Evolutionary conservation across 2,113 vertebrate genomes (phyloP).

Genomic region (Neolamprologus hecqui): DNA sequence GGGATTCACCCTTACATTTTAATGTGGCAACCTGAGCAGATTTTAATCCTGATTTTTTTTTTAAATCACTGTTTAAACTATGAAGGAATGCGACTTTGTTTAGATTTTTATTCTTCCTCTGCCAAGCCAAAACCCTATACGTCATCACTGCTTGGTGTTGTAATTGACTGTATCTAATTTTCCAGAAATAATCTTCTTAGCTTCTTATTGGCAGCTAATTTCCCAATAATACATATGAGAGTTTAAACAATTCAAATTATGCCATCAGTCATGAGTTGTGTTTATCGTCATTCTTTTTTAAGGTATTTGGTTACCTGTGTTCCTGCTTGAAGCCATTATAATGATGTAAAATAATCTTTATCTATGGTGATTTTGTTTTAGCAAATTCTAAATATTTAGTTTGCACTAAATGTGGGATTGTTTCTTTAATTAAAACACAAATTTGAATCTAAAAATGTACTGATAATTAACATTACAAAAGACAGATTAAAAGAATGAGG

Average conservation of each 20-base stretch:
- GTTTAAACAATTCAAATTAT: neutral
- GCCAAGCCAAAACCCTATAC: neutral
- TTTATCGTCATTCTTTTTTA: neutral
- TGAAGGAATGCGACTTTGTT: neutral
- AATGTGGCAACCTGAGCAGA: neutral
- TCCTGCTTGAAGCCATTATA: neutral
- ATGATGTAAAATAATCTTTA: neutral
- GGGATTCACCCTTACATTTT: neutral
- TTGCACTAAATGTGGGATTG: neutral
- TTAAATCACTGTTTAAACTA: neutral
- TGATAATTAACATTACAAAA: neutral
- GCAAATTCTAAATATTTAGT: neutral
- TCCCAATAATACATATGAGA: neutral
- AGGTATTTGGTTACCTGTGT: neutral
- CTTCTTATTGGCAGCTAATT: neutral
- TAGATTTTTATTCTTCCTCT: neutral
- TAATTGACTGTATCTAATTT: neutral
- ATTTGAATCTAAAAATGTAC: neutral
- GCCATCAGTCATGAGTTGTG: neutral
- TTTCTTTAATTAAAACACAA: neutral
- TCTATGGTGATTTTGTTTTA: accelerated
- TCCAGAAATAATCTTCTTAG: neutral
- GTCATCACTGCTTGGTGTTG: neutral
- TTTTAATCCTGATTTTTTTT: accelerated
- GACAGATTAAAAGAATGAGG: neutral